These are phyloP conservation scores for Spialia ferax DNA, from an alignment of 2,888 invertebrate genomes.

Conservation along the genomic window DNA sequence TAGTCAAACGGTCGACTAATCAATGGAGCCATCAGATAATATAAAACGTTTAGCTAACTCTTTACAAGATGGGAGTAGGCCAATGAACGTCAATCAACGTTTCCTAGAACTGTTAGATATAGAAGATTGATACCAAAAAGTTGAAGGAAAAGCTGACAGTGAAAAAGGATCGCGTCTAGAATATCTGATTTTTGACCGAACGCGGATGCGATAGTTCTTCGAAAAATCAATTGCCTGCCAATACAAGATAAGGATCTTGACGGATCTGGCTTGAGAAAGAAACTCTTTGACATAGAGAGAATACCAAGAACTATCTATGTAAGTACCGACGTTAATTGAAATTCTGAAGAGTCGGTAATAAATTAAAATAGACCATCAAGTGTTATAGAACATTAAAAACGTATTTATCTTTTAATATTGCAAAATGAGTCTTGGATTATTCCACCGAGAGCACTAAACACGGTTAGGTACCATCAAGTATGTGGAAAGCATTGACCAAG, in stretches of 20 bases:
- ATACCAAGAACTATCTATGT: neutral
- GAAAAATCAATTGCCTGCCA: slow-evolving; percentile 39
- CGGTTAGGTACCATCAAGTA: too few relatives aligned
- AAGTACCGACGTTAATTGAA: neutral
- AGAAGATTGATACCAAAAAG: neutral
- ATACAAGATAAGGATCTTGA: slow-evolving; percentile 35
- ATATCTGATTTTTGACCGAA: slow-evolving; percentile 33
- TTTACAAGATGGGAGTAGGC: slow-evolving; percentile 32
- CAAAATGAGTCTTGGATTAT: too few relatives aligned
- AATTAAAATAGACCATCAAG: too few relatives aligned
- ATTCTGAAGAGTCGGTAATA: too few relatives aligned
- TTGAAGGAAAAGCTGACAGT: slow-evolving; percentile 4
- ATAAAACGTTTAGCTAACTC: slow-evolving; percentile 54
- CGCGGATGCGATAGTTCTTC: slow-evolving; percentile 32
- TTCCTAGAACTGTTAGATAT: neutral
- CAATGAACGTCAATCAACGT: slow-evolving; percentile 17
- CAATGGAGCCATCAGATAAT: slow-evolving; percentile 62
- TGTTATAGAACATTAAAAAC: too few relatives aligned
- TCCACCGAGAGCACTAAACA: too few relatives aligned
- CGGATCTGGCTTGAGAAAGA: slow-evolving; percentile 34
- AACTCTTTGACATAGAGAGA: slow-evolving; percentile 18
- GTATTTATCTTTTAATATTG: too few relatives aligned
- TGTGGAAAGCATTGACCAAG: too few relatives aligned
- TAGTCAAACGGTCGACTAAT: slow-evolving; percentile 64
- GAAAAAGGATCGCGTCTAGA: slow-evolving; percentile 23